Base-by-base conservation (phyloP, 1,140 invertebrate species). In the Drosophila guanche region DNA sequence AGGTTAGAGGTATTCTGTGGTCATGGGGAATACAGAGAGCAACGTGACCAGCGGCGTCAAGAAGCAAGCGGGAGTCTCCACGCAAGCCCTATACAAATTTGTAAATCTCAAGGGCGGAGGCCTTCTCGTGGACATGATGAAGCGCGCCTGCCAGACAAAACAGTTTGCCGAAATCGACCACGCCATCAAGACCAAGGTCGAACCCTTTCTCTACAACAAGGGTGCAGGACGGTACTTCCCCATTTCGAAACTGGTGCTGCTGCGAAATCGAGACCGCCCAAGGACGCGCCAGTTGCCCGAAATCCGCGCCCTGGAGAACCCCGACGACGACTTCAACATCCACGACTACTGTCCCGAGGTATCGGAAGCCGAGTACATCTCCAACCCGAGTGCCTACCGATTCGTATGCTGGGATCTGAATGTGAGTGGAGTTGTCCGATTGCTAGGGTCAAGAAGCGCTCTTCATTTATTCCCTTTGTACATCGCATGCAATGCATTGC, bases 151-250 rank as follows among this genome's bases (percentile, higher is more conserved):
- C 0, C 96, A 97, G 85, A 97, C 95, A 29, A 97, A 97, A 91
- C 96, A 98, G 80, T 98, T 95, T 81, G 95, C 96, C 0, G 96
- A 98, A 91, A 93, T 98, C 41, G 97, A 98, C 91, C 95, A 97
- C 92, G 96, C 96, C 3, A 97, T 98, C 27, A 95, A 96, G 91
- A 97, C 96, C 4, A 97, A 98, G 92, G 92, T 99, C 1, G 95
- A 96, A 77, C 97, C 96, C 0, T 98, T 97, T 92, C 91, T 99
- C 6, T 99, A 99, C 91, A 98, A 99, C 86, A 96, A 96, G 90
- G 98, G 98, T 1, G 94, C 95, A 83, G 98, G 98, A 0, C 95
- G 95, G 55, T 95, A 96, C 91, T 95, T 99, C 79, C 97, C 97
- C 0, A 95, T 99, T 73, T 95, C 95, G 0, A 95, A 98, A 88